Percentiles rank a stretch among this genome's conserved stretches.
These are phyloP conservation scores for Pseudorasbora parva DNA, from an alignment of 2,113 vertebrate species.

Conservation along the genomic window DNA sequence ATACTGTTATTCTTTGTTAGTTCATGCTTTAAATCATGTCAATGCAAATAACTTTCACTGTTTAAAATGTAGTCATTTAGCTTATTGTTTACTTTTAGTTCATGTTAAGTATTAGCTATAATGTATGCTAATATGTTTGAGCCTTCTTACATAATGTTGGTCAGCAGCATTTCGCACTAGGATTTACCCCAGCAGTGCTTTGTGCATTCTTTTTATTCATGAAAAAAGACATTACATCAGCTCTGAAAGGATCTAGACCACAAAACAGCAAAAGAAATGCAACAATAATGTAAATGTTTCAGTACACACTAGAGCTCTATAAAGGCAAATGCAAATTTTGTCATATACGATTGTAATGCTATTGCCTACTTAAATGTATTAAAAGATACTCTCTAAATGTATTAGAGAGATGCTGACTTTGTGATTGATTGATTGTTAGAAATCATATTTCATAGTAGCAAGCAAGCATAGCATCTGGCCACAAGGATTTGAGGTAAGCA, in stretches of 20 bases:
- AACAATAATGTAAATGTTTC: slow-evolving; percentile 67
- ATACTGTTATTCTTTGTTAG: neutral
- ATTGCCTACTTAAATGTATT: neutral
- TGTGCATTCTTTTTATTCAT: slow-evolving; percentile 53
- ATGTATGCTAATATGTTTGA: neutral
- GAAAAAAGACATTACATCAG: slow-evolving; percentile 57
- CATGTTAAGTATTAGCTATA: neutral
- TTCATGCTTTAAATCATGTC: neutral
- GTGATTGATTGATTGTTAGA: neutral
- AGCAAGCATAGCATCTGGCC: neutral
- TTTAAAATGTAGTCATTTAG: neutral
- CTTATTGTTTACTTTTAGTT: neutral
- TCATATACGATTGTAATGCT: neutral
- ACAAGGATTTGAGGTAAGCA: neutral
- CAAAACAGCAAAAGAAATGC: slow-evolving; percentile 71
- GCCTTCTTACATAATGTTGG: neutral
- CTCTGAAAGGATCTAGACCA: slow-evolving; percentile 54
- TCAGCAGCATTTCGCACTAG: neutral
- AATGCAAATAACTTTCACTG: neutral
- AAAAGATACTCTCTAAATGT: neutral
- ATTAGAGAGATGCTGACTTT: neutral
- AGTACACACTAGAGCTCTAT: slow-evolving; percentile 41
- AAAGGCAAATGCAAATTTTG: neutral
- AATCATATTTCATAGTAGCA: neutral
- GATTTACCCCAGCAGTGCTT: neutral